These are phyloP conservation scores for Synanthedon myopaeformis DNA, from an alignment of 2,888 invertebrate species.

Conservation along the genomic window DNA sequence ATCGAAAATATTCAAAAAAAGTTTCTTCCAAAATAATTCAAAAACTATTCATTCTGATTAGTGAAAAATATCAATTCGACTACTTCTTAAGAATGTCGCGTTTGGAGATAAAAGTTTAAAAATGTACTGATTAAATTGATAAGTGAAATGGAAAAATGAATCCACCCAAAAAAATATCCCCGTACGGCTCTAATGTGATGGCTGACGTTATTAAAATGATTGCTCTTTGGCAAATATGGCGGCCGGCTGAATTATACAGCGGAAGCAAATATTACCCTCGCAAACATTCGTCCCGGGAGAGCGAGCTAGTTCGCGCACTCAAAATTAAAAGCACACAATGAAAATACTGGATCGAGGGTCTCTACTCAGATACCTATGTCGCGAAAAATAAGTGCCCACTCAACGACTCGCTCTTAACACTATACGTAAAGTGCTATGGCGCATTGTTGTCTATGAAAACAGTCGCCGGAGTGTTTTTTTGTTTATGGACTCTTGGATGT, in stretches of 20 bases:
- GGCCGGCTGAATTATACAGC: conserved; percentile 74
- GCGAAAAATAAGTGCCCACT: conserved; percentile 66
- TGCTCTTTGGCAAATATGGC: conserved; percentile 74
- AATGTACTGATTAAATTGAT: conserved; percentile 6
- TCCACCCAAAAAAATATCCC: conserved; percentile 49
- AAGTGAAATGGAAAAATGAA: conserved; percentile 59
- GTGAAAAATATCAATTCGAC: too few species aligned
- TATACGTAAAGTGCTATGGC: conserved; percentile 33
- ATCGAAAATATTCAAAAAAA: too few species aligned
- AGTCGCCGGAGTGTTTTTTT: conserved; percentile 66
- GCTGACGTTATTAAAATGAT: conserved; percentile 74
- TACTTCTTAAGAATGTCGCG: too few species aligned
- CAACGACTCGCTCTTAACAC: conserved; percentile 61
- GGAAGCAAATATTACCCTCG: conserved; percentile 73
- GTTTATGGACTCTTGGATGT: conserved; percentile 67
- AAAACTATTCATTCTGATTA: too few species aligned
- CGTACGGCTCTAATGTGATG: conserved; percentile 64
- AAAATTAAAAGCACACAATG: conserved; percentile 76
- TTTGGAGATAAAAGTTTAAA: too few species aligned
- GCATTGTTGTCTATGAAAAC: conserved; percentile 68
- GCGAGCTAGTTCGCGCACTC: conserved; percentile 74
- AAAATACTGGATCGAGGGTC: conserved; percentile 66
- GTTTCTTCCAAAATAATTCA: too few species aligned
- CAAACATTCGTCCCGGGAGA: conserved; percentile 71
- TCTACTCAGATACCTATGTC: conserved; percentile 63